Conservation (phyloP, 1,140 invertebrate genomes). For the Drosophila subpulchrella region DNA sequence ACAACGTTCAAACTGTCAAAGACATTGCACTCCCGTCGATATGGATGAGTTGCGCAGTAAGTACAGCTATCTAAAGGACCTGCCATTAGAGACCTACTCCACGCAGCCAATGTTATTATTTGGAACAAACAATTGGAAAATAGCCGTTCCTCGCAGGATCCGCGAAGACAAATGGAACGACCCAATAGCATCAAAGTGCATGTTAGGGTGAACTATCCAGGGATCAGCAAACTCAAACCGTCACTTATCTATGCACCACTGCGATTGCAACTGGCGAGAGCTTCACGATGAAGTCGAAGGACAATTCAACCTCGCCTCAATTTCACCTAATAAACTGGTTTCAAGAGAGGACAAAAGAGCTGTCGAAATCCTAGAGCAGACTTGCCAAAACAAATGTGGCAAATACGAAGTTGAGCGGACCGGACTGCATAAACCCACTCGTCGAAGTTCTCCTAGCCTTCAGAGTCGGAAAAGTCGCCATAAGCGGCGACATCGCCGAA, state of each 20-base stretch:
- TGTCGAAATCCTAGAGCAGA: not conserved
- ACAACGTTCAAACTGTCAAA: not conserved
- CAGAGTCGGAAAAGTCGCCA: not conserved
- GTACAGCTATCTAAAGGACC: no score
- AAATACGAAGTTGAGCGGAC: not conserved
- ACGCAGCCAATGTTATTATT: no score
- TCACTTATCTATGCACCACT: slow-evolving; percentile 3
- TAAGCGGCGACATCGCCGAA: no score
- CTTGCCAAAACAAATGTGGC: no score
- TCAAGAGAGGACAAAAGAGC: not conserved
- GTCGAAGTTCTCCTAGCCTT: not conserved
- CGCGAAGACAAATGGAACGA: not conserved
- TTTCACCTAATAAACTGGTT: not conserved
- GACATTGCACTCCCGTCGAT: no score
- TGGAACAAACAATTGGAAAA: not conserved
- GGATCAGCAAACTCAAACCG: not conserved
- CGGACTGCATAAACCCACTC: not conserved
- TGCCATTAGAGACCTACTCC: no score
- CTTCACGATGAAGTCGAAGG: not conserved
- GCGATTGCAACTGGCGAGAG: slow-evolving; percentile 5
- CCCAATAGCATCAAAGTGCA: no score
- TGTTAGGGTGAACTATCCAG: no score
- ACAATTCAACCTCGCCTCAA: not conserved
- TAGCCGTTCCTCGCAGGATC: slow-evolving; percentile 8
- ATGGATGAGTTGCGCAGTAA: no score